A percentile compares a stretch with the other conserved stretches of the same genome.
Evolutionary conservation across 2,888 invertebrate species (phyloP).

Genomic region (Nasonovia ribisnigri): DNA sequence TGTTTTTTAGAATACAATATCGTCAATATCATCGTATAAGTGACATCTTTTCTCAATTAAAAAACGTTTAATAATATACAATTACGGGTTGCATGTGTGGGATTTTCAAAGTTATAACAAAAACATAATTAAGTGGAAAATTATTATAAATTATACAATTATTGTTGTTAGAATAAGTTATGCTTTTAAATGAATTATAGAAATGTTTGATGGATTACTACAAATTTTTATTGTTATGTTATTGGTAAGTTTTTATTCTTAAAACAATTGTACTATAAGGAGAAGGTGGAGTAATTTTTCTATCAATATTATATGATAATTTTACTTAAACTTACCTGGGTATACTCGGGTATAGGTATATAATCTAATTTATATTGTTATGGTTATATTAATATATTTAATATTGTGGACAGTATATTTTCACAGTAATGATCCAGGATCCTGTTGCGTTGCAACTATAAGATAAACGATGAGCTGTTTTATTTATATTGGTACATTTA

Average conservation of each 20-base stretch:
- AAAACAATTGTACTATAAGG: not conserved
- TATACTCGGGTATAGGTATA: not conserved
- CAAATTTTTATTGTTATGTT: not conserved
- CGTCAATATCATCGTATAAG: not conserved
- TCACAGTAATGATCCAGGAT: not conserved
- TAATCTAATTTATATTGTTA: not conserved
- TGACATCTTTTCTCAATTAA: not conserved
- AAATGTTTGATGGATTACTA: too few species aligned
- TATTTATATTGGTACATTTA: constrained; percentile 21
- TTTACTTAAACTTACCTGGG: not conserved
- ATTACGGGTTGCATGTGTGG: not conserved
- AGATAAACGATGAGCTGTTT: not conserved
- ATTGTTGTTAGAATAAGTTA: not conserved
- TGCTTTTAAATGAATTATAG: too few species aligned
- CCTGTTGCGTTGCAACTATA: constrained; percentile 6
- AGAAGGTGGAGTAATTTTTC: not conserved
- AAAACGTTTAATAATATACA: not conserved
- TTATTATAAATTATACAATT: not conserved
- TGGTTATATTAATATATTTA: not conserved
- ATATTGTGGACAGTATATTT: not conserved
- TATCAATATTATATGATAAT: not conserved
- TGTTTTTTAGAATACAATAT: not conserved
- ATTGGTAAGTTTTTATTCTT: not conserved
- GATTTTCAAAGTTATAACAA: not conserved
- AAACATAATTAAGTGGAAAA: not conserved